Base-by-base conservation (phyloP, 2,797 vertebrate genomes). In the Chelonia mydas region DNA sequence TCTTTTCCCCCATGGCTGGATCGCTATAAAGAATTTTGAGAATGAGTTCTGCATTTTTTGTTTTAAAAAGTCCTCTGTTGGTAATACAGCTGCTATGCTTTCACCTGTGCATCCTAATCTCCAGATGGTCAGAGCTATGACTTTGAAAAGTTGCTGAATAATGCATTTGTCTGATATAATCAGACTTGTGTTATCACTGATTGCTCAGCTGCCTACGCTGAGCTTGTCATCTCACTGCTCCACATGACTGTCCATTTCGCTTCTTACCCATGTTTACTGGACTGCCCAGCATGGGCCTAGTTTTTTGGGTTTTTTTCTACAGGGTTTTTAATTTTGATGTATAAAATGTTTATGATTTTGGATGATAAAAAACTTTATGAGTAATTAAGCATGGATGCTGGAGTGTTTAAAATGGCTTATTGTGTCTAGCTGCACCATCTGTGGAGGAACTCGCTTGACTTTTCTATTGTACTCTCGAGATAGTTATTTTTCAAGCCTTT, bases 261-360 rank as follows among this genome's bases (percentile, higher is more conserved):
- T 83, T 82, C 84, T 68, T 53, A 88, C 25, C 59, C 72, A 31
- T 0, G 17, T 91, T 85, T 95, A 78, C 83, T 91, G 77, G 89
- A 91, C 49, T 85, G 59, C 90, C 76, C 92, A 91, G 81, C 65
- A 11, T 0, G 47, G 80, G 28, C 57, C 74, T 33, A 17, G 21
- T 41, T 79, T 47, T 79, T 50, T 3, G 11, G 5, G 25, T 33
- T n/a, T 87, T 93, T 41, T 51, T 94, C 79, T 88, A 59, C 83
- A 76, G 72, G 77, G 59, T n/a, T 97, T 94, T 97, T 92, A 92
- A 93, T 95, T 94, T 91, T 90, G 72, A 86, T 88, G 23, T 89
- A 84, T 91, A 93, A 96, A 97, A 92, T 90, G 89, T 95, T 94
- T 93, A 96, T 97, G 93, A 94, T 96, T 96, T 90, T 90, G 78